phyloP scores from a whole-genome alignment of 2,113 vertebrate species.

The Xenopus borealis region DNA sequence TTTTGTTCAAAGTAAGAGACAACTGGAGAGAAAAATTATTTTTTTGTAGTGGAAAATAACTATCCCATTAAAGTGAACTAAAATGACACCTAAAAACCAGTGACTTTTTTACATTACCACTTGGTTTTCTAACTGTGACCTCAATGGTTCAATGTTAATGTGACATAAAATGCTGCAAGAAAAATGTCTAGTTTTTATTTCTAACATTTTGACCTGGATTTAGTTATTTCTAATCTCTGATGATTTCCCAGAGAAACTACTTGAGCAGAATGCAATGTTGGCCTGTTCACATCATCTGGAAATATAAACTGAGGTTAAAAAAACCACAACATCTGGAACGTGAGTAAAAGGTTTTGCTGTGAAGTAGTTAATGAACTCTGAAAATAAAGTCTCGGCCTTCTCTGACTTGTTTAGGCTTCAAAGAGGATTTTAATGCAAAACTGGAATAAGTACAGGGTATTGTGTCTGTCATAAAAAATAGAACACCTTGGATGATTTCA shows the following conservation, averaged over 20 bases:
- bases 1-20: neutral
- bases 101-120: conserved; percentile 18
- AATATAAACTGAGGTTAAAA: conserved; percentile 65
- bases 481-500: conserved; percentile 47
- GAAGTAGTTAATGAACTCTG: conserved; percentile 71
- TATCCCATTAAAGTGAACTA: conserved; percentile 8
- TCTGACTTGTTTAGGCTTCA: conserved; percentile 73
- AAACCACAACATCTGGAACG: conserved; percentile 74
- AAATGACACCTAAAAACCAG: conserved; percentile 11
- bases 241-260: conserved; percentile 33
- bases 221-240: conserved; percentile 12
- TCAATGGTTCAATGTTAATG: conserved; percentile 33
- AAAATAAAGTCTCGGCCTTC: conserved; percentile 73
- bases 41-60: neutral
- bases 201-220: conserved; percentile 3
- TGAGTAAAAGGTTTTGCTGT: conserved; percentile 69
- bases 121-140: conserved; percentile 22
- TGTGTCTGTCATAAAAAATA: conserved; percentile 54
- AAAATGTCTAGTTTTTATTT: conserved; percentile 42
- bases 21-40: neutral
- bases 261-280: conserved; percentile 34
- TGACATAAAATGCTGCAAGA: conserved; percentile 41
- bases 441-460: conserved; percentile 63
- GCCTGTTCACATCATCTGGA: conserved; percentile 58
- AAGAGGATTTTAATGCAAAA: conserved; percentile 62